Evolutionary conservation across 2,113 vertebrate species (phyloP).

Genomic region (Apeltes quadracus): DNA sequence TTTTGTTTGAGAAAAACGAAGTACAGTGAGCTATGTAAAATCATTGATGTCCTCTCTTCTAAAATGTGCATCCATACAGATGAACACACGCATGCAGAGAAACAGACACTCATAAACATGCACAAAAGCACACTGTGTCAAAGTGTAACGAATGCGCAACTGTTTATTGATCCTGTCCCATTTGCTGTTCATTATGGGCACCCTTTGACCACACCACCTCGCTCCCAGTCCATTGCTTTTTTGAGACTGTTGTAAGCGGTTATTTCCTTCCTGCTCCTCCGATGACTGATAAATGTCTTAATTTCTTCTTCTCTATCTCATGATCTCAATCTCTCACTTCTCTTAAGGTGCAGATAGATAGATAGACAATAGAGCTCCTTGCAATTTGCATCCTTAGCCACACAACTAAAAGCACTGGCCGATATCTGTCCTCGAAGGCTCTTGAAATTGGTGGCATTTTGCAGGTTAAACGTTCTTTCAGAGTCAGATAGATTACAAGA

Average conservation of each 20-base stretch:
- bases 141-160: constrained; percentile 34
- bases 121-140: constrained; percentile 9
- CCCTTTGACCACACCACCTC: constrained; percentile 48
- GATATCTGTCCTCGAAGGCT: constrained; percentile 10
- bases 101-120: constrained; percentile 10
- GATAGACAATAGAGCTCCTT: constrained; percentile 39
- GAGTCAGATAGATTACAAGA: constrained; percentile 6
- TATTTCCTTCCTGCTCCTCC: constrained; percentile 41
- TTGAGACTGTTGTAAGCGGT: constrained; percentile 47
- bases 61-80: constrained; percentile 27
- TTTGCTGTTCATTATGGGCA: constrained; percentile 61
- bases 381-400: constrained; percentile 49
- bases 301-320: constrained; percentile 34
- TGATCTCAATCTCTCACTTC: background rate
- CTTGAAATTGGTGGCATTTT: constrained; percentile 16
- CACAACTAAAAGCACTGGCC: constrained; percentile 14
- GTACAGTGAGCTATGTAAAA: constrained; percentile 47
- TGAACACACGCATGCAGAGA: constrained; percentile 3
- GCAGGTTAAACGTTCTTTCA: constrained; percentile 17
- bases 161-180: constrained; percentile 57
- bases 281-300: constrained; percentile 62
- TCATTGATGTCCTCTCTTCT: constrained; percentile 34
- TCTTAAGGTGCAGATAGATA: constrained; percentile 46
- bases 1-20: constrained; percentile 65
- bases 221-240: constrained; percentile 45